Percentiles rank a stretch among this genome's conserved stretches.
Evolutionary conservation across 2,113 vertebrate species (phyloP).

Genomic region (Bubalus kerabau): DNA sequence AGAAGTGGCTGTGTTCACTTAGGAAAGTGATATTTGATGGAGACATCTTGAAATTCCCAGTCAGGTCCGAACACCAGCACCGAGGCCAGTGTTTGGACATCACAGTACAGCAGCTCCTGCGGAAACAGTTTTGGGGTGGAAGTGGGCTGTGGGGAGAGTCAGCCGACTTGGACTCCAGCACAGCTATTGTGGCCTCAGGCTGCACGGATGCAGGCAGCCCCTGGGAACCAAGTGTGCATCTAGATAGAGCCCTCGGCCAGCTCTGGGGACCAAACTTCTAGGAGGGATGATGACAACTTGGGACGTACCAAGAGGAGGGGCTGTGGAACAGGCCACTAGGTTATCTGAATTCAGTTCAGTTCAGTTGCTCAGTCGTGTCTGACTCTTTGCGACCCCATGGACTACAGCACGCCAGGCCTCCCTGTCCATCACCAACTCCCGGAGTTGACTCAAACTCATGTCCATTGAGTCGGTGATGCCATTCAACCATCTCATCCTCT

Average conservation of each 20-base stretch:
- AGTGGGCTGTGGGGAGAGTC: not conserved
- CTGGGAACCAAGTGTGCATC: not conserved
- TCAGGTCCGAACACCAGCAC: not conserved
- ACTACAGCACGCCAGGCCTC: not conserved
- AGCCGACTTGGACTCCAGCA: no score
- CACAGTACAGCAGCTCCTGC: not conserved
- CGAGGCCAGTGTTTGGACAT: not conserved
- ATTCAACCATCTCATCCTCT: not conserved
- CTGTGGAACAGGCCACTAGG: not conserved
- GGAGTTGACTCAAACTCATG: not conserved
- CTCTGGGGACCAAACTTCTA: not conserved
- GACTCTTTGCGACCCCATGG: not conserved
- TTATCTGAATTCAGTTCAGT: not conserved
- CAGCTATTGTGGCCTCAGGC: not conserved
- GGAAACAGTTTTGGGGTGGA: not conserved
- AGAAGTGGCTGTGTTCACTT: not conserved
- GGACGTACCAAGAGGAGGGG: not conserved
- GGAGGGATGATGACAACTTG: not conserved
- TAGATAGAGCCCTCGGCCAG: not conserved
- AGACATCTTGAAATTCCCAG: not conserved
- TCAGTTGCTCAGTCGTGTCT: not conserved
- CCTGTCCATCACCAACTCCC: not conserved
- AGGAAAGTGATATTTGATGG: not conserved
- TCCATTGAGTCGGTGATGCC: not conserved
- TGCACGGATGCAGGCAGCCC: not conserved